Conservation (phyloP, 2,888 invertebrate genomes). For the Bellardia bayeri region DNA sequence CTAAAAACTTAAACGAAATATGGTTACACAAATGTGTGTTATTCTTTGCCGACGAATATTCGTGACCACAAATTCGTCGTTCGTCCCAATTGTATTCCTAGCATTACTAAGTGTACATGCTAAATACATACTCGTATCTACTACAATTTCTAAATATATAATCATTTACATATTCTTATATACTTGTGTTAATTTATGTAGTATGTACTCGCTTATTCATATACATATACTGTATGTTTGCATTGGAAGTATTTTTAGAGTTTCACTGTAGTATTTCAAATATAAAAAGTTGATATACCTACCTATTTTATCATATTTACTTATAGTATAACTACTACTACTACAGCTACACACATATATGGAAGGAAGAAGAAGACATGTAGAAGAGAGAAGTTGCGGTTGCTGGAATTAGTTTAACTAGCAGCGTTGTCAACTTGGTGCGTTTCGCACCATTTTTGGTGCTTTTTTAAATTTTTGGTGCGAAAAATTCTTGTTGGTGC, state of each 20-base stretch:
- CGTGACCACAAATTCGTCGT: no score
- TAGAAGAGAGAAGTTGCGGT: conserved; percentile 8
- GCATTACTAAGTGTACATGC: no score
- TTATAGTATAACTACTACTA: conserved; percentile 13
- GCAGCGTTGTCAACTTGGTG: no score
- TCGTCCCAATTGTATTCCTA: no score
- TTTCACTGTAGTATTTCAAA: conserved; percentile 25
- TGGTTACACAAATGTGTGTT: no score
- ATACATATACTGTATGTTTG: not conserved
- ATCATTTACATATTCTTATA: not conserved
- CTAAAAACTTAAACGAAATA: no score
- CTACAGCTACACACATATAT: not conserved
- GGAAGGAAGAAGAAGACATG: not conserved
- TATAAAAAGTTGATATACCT: not conserved
- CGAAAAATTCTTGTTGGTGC: no score
- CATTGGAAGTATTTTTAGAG: not conserved
- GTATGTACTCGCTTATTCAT: not conserved
- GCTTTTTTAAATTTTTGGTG: no score
- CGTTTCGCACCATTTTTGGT: no score
- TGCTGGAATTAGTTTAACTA: conserved; percentile 18
- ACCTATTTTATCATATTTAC: conserved; percentile 17
- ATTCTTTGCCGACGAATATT: no score
- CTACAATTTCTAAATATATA: not conserved
- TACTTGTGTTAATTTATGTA: not conserved
- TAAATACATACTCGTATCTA: not conserved